A percentile compares a stretch with the other conserved stretches of the same genome.
Conservation (phyloP, 2,888 invertebrate species). For the Chelonus formosanus region DNA sequence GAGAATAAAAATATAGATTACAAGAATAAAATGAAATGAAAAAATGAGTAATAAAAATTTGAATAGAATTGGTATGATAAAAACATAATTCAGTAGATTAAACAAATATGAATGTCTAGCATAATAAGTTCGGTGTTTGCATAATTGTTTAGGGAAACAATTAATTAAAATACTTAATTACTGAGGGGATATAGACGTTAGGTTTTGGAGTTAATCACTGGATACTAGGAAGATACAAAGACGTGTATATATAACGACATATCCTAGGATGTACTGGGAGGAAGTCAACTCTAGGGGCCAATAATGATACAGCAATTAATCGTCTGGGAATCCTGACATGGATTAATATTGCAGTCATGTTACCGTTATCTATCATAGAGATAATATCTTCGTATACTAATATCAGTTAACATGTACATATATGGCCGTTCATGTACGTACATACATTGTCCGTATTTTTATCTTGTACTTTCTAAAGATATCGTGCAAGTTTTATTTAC, state of each 20-base stretch:
- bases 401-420: conserved; percentile 1
- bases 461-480: background rate
- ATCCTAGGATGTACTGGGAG: conserved; percentile 3
- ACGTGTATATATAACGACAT: background rate
- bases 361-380: conserved; percentile 23
- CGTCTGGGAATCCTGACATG: conserved; percentile 24
- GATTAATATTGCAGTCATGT: conserved; percentile 22
- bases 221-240: too few species aligned
- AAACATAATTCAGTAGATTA: too few species aligned
- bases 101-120: too few species aligned
- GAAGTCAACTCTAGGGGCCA: conserved; percentile 23
- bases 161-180: too few species aligned
- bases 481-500: background rate
- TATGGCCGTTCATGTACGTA: conserved; percentile 1
- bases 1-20: too few species aligned
- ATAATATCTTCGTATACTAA: conserved; percentile 19
- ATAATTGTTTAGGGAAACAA: too few species aligned
- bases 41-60: too few species aligned
- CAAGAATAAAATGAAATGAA: too few species aligned
- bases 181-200: conserved; percentile 2
- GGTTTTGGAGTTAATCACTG: too few species aligned
- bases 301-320: conserved; percentile 31
- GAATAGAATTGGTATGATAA: too few species aligned
- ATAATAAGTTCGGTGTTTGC: too few species aligned
- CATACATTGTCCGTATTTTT: background rate